Evolutionary conservation across 2,888 invertebrate species (phyloP).

Genomic region (Diarsia brunnea): DNA sequence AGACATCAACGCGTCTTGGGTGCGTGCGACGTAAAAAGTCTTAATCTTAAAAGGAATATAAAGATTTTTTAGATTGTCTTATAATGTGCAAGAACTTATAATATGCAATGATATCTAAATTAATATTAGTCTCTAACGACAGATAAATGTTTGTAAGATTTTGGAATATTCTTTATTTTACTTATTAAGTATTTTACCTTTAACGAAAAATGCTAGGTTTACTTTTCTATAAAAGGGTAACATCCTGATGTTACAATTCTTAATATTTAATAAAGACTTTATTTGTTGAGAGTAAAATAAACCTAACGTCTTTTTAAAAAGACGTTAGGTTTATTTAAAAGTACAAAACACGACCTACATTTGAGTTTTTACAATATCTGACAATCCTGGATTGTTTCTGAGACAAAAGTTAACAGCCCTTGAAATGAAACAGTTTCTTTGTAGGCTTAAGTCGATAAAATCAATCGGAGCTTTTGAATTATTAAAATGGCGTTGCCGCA

Average conservation of each 20-base stretch:
- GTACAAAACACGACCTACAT: not conserved
- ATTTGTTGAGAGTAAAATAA: too few species aligned
- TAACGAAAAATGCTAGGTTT: not conserved
- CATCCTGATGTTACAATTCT: not conserved
- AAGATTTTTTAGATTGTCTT: not conserved
- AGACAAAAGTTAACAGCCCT: not conserved
- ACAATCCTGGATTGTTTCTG: not conserved
- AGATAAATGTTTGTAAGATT: not conserved
- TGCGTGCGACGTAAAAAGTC: slow-evolving; percentile 7
- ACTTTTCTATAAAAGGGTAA: not conserved
- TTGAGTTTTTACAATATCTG: not conserved
- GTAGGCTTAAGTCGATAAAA: not conserved
- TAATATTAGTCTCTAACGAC: not conserved
- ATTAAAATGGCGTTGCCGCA: not conserved
- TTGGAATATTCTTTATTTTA: not conserved
- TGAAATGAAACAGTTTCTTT: not conserved
- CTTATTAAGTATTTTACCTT: not conserved
- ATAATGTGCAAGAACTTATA: not conserved
- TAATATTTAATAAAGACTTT: too few species aligned
- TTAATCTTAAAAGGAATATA: not conserved
- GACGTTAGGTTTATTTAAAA: too few species aligned
- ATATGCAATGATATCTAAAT: not conserved
- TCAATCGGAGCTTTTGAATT: not conserved
- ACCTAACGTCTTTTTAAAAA: too few species aligned
- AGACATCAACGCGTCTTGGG: slow-evolving; percentile 79